A percentile compares a stretch with the other conserved stretches of the same genome.
Evolutionary conservation across 2,888 invertebrate genomes (phyloP).

Genomic region (Stenichneumon culpator): DNA sequence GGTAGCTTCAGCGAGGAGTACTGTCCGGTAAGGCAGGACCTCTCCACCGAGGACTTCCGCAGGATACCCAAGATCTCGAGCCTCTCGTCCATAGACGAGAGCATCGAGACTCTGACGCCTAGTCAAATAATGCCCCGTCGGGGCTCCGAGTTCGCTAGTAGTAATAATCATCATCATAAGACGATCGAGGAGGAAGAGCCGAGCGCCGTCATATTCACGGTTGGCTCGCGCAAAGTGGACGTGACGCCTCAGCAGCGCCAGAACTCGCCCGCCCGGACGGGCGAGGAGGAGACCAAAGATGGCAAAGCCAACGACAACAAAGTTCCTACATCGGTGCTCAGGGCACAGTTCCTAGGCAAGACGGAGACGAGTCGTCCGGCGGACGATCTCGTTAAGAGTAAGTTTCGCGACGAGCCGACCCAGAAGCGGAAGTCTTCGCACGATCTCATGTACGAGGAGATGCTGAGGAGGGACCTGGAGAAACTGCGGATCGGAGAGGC

Average conservation of each 20-base stretch:
- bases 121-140: slow-evolving; percentile 74
- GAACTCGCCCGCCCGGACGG: not conserved
- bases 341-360: slow-evolving; percentile 75
- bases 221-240: slow-evolving; percentile 78
- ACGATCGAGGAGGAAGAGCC: slow-evolving; percentile 63
- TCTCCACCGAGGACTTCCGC: slow-evolving; percentile 78
- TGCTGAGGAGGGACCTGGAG: slow-evolving; percentile 69
- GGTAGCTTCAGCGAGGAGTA: slow-evolving; percentile 82
- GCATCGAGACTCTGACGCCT: slow-evolving; percentile 79
- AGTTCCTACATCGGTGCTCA: slow-evolving; percentile 78
- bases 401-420: slow-evolving; percentile 72
- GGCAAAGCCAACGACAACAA: slow-evolving; percentile 68
- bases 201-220: slow-evolving; percentile 80
- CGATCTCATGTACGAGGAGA: slow-evolving; percentile 79
- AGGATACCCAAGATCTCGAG: slow-evolving; percentile 83
- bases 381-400: slow-evolving; percentile 70
- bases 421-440: slow-evolving; percentile 77
- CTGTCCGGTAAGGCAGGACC: slow-evolving; percentile 74
- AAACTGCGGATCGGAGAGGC: slow-evolving; percentile 40
- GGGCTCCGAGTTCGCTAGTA: slow-evolving; percentile 68
- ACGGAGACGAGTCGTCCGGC: slow-evolving; percentile 41
- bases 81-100: slow-evolving; percentile 83
- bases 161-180: slow-evolving; percentile 60
- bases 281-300: slow-evolving; percentile 74
- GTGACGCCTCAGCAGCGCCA: slow-evolving; percentile 64